A percentile compares a stretch with the other conserved stretches of the same genome.
phyloP scores from a whole-genome alignment of 1,140 invertebrate species.

The Daktulosphaira vitifoliae region DNA sequence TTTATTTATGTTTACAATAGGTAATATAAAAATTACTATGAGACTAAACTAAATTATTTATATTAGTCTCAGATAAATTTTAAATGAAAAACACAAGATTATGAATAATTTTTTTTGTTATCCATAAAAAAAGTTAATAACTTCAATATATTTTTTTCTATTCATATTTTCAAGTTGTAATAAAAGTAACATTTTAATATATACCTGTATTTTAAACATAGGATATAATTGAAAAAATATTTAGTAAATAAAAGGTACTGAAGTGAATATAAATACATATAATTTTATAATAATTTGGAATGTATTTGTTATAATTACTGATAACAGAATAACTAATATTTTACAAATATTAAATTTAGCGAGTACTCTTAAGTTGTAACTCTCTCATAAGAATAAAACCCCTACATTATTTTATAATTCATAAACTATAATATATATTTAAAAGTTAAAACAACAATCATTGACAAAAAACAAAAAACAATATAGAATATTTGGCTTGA shows the following conservation, averaged over 20 bases:
- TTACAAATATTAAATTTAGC: slow-evolving; percentile 30
- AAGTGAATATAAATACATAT: slow-evolving; percentile 12
- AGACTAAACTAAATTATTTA: no score
- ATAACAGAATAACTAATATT: slow-evolving; percentile 33
- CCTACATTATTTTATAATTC: slow-evolving; percentile 30
- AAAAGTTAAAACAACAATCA: slow-evolving; percentile 33
- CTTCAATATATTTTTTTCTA: no score
- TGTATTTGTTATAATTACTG: slow-evolving; percentile 32
- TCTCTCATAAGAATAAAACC: slow-evolving; percentile 26
- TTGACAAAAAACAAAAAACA: background rate
- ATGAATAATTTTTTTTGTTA: no score
- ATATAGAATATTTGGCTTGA: background rate
- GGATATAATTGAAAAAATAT: background rate
- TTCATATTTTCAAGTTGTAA: no score
- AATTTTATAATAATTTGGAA: slow-evolving; percentile 31
- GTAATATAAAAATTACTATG: no score
- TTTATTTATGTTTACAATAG: no score
- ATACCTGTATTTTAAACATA: no score
- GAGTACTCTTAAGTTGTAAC: slow-evolving; percentile 17
- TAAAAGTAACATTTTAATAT: no score
- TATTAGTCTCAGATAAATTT: no score
- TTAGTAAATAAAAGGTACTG: background rate
- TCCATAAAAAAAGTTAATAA: no score
- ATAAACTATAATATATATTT: slow-evolving; percentile 34
- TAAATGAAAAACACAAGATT: no score